phyloP scores from a whole-genome alignment of 2,113 vertebrate genomes.

The Smithornis capensis region DNA sequence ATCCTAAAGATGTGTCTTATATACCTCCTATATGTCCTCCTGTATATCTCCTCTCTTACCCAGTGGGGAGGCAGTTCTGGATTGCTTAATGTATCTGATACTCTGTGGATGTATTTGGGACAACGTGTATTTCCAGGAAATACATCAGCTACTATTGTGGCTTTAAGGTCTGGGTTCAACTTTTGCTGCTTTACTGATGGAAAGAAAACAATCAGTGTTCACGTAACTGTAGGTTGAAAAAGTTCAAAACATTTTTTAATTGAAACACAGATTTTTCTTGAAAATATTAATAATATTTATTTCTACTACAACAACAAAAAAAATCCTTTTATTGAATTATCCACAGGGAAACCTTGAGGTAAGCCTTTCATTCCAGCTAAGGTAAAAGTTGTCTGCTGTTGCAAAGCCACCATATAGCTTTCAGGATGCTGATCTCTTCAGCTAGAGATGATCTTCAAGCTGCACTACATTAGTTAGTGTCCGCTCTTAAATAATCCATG shows the following conservation, averaged over 20 bases:
- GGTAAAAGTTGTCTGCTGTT: background rate
- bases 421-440: background rate
- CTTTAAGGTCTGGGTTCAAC: background rate
- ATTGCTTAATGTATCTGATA: background rate
- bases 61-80: background rate
- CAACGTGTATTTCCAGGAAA: background rate
- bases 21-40: background rate
- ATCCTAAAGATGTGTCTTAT: background rate
- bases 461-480: background rate
- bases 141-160: background rate
- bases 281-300: background rate
- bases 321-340: background rate
- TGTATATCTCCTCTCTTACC: background rate
- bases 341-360: background rate
- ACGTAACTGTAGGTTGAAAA: background rate
- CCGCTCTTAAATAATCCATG: background rate
- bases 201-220: background rate
- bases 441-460: background rate
- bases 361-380: background rate
- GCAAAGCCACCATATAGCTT: background rate
- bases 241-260: background rate
- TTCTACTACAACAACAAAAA: background rate
- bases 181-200: background rate
- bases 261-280: background rate
- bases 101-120: background rate